Evolutionary conservation across 2,113 vertebrate genomes (phyloP).

Genomic region (Periophthalmodon schlosseri): DNA sequence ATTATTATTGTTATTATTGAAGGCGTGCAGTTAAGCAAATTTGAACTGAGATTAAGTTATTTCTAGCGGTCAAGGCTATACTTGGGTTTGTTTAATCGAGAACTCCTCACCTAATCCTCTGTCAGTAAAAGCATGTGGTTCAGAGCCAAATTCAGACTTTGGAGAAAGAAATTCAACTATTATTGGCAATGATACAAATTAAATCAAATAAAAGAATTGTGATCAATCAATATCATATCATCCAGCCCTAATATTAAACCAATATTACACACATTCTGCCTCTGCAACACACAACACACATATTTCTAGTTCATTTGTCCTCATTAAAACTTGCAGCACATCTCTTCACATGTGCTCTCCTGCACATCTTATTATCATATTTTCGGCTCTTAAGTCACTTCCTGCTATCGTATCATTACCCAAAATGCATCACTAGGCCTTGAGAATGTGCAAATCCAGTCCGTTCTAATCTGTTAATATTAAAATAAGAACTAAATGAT

Average conservation of each 20-base stretch:
- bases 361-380: constrained; percentile 42
- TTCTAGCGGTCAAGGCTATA: too few relatives aligned
- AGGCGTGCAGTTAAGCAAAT: too few relatives aligned
- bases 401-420: constrained; percentile 40
- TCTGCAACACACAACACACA: neutral
- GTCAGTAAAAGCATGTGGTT: too few relatives aligned
- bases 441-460: constrained; percentile 43
- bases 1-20: too few relatives aligned
- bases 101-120: too few relatives aligned
- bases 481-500: constrained; percentile 52
- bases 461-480: constrained; percentile 38
- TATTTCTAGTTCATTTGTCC: neutral
- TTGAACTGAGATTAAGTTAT: too few relatives aligned
- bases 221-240: too few relatives aligned
- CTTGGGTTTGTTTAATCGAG: too few relatives aligned
- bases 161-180: too few relatives aligned
- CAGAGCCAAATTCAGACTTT: too few relatives aligned
- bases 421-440: constrained; percentile 39
- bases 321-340: neutral
- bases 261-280: neutral
- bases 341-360: neutral
- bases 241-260: neutral
- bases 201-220: too few relatives aligned
- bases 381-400: constrained; percentile 42
- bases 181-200: too few relatives aligned